phyloP scores from a whole-genome alignment of 2,888 invertebrate species.

The Neocrepidodera transversa region DNA sequence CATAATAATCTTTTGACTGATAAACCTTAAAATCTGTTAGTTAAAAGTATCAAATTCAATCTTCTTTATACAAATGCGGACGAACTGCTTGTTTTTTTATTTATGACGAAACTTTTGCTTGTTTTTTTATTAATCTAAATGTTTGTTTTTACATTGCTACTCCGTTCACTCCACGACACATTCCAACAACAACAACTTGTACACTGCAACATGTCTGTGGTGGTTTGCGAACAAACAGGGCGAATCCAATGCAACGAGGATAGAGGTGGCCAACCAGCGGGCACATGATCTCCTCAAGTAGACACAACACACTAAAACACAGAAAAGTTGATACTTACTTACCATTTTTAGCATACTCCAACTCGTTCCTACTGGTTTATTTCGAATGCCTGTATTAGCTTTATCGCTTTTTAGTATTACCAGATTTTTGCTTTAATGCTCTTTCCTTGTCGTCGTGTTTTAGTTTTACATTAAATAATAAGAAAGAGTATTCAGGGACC shows the following conservation, averaged over 20 bases:
- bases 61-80: slow-evolving; percentile 4
- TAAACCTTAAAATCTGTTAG: too few species aligned
- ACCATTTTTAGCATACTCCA: slow-evolving; percentile 40
- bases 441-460: background rate
- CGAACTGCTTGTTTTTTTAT: slow-evolving; percentile 11
- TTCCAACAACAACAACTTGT: slow-evolving; percentile 43
- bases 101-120: slow-evolving; percentile 29
- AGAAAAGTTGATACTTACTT: slow-evolving; percentile 37
- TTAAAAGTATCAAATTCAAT: background rate
- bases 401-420: slow-evolving; percentile 8
- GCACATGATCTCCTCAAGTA: slow-evolving; percentile 96
- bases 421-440: background rate
- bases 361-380: slow-evolving; percentile 40
- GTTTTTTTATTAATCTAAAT: slow-evolving; percentile 55
- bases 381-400: background rate
- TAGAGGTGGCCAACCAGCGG: slow-evolving; percentile 95
- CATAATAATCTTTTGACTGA: too few species aligned
- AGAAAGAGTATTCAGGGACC: slow-evolving; percentile 16
- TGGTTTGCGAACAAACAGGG: slow-evolving; percentile 64
- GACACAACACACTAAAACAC: slow-evolving; percentile 60
- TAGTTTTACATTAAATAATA: slow-evolving; percentile 2
- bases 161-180: slow-evolving; percentile 52
- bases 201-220: slow-evolving; percentile 41
- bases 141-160: slow-evolving; percentile 58
- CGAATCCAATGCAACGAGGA: slow-evolving; percentile 93